Percentiles rank a stretch among this genome's conserved stretches.
Conservation (phyloP, 2,888 invertebrate genomes). For the Synanthedon myopaeformis region DNA sequence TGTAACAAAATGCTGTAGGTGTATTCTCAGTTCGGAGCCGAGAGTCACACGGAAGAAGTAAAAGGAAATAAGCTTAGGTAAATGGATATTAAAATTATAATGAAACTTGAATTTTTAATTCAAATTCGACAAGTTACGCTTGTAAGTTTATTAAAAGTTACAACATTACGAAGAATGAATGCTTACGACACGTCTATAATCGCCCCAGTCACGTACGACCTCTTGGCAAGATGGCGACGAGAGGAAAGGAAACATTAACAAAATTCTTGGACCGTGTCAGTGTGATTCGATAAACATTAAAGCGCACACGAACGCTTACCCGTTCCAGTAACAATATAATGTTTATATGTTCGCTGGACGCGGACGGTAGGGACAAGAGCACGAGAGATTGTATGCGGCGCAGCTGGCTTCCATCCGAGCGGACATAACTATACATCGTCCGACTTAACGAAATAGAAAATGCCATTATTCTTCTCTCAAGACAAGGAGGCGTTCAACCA, state of each 20-base stretch:
- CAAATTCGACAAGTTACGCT: too few relatives aligned
- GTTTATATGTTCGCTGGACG: constrained; percentile 36
- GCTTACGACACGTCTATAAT: too few relatives aligned
- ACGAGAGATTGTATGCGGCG: constrained; percentile 20
- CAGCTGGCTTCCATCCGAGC: constrained; percentile 64
- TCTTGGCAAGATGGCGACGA: too few relatives aligned
- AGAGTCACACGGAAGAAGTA: too few relatives aligned
- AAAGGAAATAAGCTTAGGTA: too few relatives aligned
- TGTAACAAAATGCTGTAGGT: too few relatives aligned
- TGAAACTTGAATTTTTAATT: too few relatives aligned
- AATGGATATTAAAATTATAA: too few relatives aligned
- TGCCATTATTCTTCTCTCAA: constrained; percentile 62
- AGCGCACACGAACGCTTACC: background rate
- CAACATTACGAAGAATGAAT: too few relatives aligned
- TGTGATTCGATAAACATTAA: background rate
- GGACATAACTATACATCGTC: constrained; percentile 50
- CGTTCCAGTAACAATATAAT: background rate
- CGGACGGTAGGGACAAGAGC: constrained; percentile 33
- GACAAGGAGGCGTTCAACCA: constrained; percentile 65
- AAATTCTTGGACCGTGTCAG: background rate
- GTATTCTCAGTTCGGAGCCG: too few relatives aligned
- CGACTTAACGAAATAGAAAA: constrained; percentile 66
- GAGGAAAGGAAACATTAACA: background rate
- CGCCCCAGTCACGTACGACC: too few relatives aligned
- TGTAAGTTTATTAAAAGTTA: too few relatives aligned